These are phyloP conservation scores for Drosophila nebulosa DNA, from an alignment of 1,140 invertebrate genomes.

Conservation along the genomic window DNA sequence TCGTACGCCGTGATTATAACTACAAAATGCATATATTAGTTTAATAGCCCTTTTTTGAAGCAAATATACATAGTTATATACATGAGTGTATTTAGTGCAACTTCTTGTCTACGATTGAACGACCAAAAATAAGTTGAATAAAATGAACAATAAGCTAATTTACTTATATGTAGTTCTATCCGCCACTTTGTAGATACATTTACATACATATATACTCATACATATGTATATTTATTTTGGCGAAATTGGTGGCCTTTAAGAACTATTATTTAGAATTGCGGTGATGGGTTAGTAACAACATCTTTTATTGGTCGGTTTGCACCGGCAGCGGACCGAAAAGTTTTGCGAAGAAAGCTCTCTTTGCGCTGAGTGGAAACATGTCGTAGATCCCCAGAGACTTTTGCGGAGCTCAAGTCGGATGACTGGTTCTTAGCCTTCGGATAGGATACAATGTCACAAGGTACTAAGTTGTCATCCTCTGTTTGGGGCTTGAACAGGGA, in stretches of 20 bases:
- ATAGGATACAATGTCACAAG: constrained; percentile 13
- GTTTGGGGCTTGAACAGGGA: constrained; percentile 18
- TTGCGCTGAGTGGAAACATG: constrained; percentile 53
- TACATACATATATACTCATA: too few species aligned
- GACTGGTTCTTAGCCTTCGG: neutral
- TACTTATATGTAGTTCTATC: too few species aligned
- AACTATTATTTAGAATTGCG: constrained; percentile 22
- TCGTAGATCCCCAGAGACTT: constrained; percentile 11
- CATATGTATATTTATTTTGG: too few species aligned
- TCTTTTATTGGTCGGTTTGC: constrained; percentile 48
- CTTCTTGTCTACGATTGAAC: too few species aligned
- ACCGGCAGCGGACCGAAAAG: constrained; percentile 66
- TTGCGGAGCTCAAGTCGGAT: neutral
- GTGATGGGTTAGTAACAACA: constrained; percentile 63
- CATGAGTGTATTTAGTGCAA: too few species aligned
- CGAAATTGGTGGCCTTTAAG: too few species aligned
- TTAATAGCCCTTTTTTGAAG: too few species aligned
- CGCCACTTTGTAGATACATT: too few species aligned
- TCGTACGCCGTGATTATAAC: too few species aligned
- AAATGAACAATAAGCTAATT: too few species aligned
- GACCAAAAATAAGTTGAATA: too few species aligned
- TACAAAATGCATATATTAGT: neutral
- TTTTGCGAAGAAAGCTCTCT: constrained; percentile 80
- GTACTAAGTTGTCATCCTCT: constrained; percentile 31
- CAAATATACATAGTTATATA: constrained; percentile 17